Percentiles rank a stretch among this genome's conserved stretches.
These are phyloP conservation scores for Erinaceus europaeus DNA, from an alignment of 2,113 vertebrate species.

Conservation along the genomic window DNA sequence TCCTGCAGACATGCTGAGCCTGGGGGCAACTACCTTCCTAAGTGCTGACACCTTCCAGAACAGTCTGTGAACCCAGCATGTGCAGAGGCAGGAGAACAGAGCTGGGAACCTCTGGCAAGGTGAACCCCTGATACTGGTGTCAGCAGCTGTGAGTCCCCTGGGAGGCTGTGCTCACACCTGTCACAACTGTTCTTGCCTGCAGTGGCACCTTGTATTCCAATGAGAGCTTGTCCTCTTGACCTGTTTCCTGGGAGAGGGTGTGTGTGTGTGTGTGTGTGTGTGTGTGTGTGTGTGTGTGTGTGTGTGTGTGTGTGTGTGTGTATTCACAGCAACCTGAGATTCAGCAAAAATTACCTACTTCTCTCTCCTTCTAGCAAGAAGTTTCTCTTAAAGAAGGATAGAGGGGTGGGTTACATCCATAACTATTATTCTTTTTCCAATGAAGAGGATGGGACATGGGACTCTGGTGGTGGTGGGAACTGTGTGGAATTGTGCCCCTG, in stretches of 20 bases:
- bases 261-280: neutral
- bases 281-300: neutral
- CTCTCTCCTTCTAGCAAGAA: neutral
- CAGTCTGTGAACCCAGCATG: too few species aligned
- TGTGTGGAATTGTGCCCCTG: too few species aligned
- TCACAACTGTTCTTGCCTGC: neutral
- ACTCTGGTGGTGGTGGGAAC: too few species aligned
- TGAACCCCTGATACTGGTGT: too few species aligned
- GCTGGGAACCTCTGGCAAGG: too few species aligned
- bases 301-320: neutral
- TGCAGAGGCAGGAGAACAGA: too few species aligned
- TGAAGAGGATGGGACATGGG: too few species aligned
- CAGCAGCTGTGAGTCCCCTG: too few species aligned
- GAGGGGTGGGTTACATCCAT: neutral
- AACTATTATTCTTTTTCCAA: conserved; percentile 14
- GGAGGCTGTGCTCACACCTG: neutral
- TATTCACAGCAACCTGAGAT: neutral
- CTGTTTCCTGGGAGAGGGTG: too few species aligned
- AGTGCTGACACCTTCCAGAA: too few species aligned
- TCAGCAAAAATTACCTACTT: neutral
- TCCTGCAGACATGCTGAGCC: too few species aligned
- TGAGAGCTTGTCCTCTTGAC: neutral
- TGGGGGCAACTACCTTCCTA: too few species aligned
- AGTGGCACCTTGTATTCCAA: neutral
- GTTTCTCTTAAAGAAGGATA: neutral